Evolutionary conservation across 2,888 invertebrate species (phyloP).

Genomic region (Papilio demoleus): DNA sequence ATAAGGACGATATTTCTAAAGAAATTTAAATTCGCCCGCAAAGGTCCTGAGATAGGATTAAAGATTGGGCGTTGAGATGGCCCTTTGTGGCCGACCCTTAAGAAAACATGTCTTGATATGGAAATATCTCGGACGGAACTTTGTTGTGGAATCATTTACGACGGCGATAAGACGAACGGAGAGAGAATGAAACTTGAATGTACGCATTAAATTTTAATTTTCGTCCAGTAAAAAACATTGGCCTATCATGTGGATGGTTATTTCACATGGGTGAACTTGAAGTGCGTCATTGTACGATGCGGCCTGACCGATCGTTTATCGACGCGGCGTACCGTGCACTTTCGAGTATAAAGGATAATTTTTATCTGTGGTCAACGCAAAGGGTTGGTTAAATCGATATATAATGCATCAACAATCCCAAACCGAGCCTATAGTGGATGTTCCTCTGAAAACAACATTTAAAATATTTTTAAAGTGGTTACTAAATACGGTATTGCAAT

Average conservation of each 20-base stretch:
- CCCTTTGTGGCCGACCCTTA: slow-evolving; percentile 83
- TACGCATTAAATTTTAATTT: slow-evolving; percentile 56
- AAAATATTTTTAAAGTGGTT: neutral
- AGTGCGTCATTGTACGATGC: slow-evolving; percentile 66
- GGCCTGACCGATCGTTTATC: slow-evolving; percentile 71
- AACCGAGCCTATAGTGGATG: neutral
- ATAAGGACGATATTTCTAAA: slow-evolving; percentile 84
- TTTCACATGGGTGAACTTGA: slow-evolving; percentile 71
- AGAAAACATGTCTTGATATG: slow-evolving; percentile 84
- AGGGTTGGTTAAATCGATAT: slow-evolving; percentile 36
- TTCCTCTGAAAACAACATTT: neutral
- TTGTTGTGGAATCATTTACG: slow-evolving; percentile 80
- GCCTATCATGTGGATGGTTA: slow-evolving; percentile 69
- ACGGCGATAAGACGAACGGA: slow-evolving; percentile 66
- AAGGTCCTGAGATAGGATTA: slow-evolving; percentile 84
- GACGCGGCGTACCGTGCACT: slow-evolving; percentile 68
- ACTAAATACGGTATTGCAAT: neutral
- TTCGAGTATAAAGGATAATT: slow-evolving; percentile 76
- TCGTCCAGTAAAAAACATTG: slow-evolving; percentile 46
- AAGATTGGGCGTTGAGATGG: slow-evolving; percentile 83
- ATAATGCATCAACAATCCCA: slow-evolving; percentile 12
- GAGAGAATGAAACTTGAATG: slow-evolving; percentile 72
- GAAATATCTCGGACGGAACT: slow-evolving; percentile 79
- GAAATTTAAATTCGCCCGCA: slow-evolving; percentile 84
- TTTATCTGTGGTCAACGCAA: slow-evolving; percentile 49